Evolutionary conservation across 1,140 invertebrate genomes (phyloP).

Genomic region (Acromyrmex charruanus): DNA sequence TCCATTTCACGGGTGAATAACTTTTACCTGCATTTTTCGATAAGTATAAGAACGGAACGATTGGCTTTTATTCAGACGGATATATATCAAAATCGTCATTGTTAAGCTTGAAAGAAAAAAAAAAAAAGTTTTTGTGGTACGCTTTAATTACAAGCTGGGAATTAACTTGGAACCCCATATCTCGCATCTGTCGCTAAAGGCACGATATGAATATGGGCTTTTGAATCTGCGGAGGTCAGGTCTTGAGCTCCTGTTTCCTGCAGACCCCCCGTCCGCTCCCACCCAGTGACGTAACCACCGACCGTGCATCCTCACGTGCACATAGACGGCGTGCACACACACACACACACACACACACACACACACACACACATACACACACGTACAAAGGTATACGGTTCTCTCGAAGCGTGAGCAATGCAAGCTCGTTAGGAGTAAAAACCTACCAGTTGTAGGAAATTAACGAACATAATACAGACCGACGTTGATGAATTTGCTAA

Average conservation of each 20-base stretch:
- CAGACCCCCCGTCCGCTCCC: conserved; percentile 19
- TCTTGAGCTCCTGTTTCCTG: conserved; percentile 30
- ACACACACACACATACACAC: not conserved
- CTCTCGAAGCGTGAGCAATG: conserved; percentile 28
- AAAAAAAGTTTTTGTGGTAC: not conserved
- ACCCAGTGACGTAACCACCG: conserved; percentile 36
- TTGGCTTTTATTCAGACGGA: not conserved
- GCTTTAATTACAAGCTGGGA: not conserved
- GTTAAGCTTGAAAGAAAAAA: not conserved
- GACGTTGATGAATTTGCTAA: conserved; percentile 52
- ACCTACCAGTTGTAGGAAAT: conserved; percentile 37
- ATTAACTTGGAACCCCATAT: not conserved
- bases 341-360: not conserved
- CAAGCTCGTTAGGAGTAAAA: conserved; percentile 43
- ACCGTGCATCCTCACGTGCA: conserved; percentile 40
- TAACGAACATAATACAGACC: conserved; percentile 41
- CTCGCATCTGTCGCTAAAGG: conserved; percentile 36
- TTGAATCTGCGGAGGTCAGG: conserved; percentile 44
- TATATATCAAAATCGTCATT: not conserved
- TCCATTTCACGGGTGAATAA: not conserved
- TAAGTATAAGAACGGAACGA: conserved; percentile 11
- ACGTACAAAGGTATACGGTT: not conserved
- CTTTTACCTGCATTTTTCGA: conserved; percentile 3
- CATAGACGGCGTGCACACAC: not conserved
- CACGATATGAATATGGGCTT: conserved; percentile 34